A percentile compares a stretch with the other conserved stretches of the same genome.
Conservation (phyloP, 2,888 invertebrate species). For the Biston betularia region DNA sequence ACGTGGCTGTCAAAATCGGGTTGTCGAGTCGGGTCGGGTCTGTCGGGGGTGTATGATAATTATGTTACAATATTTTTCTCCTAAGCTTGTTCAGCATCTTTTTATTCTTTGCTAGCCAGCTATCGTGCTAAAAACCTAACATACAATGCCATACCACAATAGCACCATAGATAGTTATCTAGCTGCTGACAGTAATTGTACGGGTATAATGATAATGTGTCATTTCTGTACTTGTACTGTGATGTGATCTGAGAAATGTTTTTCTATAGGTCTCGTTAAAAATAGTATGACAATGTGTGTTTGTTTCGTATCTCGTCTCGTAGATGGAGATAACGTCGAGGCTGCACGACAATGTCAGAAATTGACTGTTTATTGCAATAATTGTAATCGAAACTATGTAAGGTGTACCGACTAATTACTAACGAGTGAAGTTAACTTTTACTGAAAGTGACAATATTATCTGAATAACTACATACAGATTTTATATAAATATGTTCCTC, state of each 20-base stretch:
- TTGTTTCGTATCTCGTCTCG: not conserved
- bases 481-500: no score
- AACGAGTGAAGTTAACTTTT: no score
- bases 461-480: no score
- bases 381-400: no score
- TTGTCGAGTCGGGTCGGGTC: no score
- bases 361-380: no score
- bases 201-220: slow-evolving; percentile 47
- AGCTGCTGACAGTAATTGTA: slow-evolving; percentile 54
- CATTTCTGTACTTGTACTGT: slow-evolving; percentile 34
- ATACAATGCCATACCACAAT: slow-evolving; percentile 49
- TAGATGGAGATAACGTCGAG: not conserved
- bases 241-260: slow-evolving; percentile 14
- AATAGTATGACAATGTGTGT: not conserved
- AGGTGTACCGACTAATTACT: no score
- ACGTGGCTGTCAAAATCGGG: no score
- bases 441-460: no score
- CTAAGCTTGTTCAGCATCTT: slow-evolving; percentile 3
- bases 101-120: slow-evolving; percentile 15
- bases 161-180: slow-evolving; percentile 52
- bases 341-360: not conserved
- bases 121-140: slow-evolving; percentile 16
- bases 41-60: no score
- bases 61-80: slow-evolving; percentile 9
- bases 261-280: not conserved